phyloP scores from a whole-genome alignment of 2,888 invertebrate genomes.

The Brachypalpus laphriformis region DNA sequence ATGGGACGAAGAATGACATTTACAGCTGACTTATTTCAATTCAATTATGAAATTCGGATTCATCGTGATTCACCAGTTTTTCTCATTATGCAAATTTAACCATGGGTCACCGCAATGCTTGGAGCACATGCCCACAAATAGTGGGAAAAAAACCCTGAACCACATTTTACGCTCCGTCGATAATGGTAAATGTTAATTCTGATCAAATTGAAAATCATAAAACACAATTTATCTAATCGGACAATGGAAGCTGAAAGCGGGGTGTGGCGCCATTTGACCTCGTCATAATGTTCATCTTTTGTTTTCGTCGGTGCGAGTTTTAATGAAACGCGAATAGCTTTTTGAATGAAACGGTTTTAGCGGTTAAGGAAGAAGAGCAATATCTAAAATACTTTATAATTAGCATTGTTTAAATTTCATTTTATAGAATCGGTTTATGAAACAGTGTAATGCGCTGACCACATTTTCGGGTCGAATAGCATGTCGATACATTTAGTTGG shows the following conservation, averaged over 20 bases:
- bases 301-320: constrained; percentile 7
- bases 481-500: neutral
- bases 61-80: constrained; percentile 64
- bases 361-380: constrained; percentile 3
- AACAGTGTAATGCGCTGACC: neutral
- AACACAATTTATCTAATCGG: constrained; percentile 72
- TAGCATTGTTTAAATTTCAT: constrained; percentile 6
- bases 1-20: constrained; percentile 66
- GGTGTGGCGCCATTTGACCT: constrained; percentile 42
- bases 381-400: constrained; percentile 12
- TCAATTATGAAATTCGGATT: constrained; percentile 69
- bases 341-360: constrained; percentile 20
- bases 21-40: constrained; percentile 73
- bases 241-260: constrained; percentile 42
- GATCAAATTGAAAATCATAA: constrained; percentile 72
- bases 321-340: constrained; percentile 20
- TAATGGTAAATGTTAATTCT: constrained; percentile 72
- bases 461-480: neutral
- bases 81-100: constrained; percentile 69
- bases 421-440: neutral
- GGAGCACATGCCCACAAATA: constrained; percentile 49
- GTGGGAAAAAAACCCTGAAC: constrained; percentile 28
- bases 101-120: constrained; percentile 56
- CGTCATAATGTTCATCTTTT: constrained; percentile 30
- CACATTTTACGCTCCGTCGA: constrained; percentile 71